Base-by-base conservation (phyloP, 2,797 vertebrate species). In the Enteromius afrohamiltoni region DNA sequence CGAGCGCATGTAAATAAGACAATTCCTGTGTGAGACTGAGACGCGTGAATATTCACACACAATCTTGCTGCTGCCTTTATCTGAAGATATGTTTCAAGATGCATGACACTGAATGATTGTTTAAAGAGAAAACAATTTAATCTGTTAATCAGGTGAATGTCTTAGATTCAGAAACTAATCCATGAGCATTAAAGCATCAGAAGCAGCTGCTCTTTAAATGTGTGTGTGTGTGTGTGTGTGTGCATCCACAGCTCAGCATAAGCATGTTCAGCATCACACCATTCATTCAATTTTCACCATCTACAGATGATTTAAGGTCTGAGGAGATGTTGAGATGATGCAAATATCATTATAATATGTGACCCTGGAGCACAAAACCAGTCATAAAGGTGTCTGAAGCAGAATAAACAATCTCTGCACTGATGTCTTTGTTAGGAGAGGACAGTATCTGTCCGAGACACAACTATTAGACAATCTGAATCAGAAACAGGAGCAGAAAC, bases 11-110 rank as follows among this genome's bases (percentile, higher is more conserved):
- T 88, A 89, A 91, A 93, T 90, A 87, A 82, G 86, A 89, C 90
- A 86, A 88, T 90, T 86, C 85, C 86, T 88, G 87, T 88, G 88
- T 87, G 87, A 88, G 37, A 29, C 89, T 89, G 87, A 86, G 91
- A 88, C 64, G 81, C 55, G 84, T 86, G 88, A 90, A 91, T 86
- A 81, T 81, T 88, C 86, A 88, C 86, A 85, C n/a, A 60, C 58
- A 6, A 16, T 3, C 3, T 5, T 26, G 10, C 37, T 21, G 47
- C 49, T 47, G 26, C n/a, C 21, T 49, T 76, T 23, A 23, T 78
- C 58, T 64, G 58, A 29, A 68, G 37, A 60, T 40, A 10, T 6
- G 4, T 2, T 91, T 85, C 6, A 21, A 47, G 73, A 73, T 82
- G 77, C 19, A 53, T 34, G 62, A 82, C 81, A 86, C 87, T 86